phyloP scores from a whole-genome alignment of 2,797 vertebrate genomes.

The Tragelaphus eurycerus region DNA sequence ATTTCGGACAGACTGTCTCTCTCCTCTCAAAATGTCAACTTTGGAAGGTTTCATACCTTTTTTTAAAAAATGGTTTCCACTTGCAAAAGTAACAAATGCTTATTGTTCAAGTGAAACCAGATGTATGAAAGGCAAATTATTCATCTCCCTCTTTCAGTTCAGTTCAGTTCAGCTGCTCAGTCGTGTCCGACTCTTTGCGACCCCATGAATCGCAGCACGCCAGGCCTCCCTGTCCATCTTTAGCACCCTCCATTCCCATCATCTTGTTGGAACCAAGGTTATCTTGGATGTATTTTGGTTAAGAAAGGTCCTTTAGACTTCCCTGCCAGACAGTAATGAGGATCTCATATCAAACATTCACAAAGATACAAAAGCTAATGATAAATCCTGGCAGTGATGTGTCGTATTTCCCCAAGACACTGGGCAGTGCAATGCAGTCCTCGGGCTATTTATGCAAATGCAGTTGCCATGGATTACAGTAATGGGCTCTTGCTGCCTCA shows the following conservation, averaged over 20 bases:
- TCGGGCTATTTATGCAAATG: neutral
- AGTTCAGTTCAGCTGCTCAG: too few relatives aligned
- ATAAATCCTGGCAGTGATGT: neutral
- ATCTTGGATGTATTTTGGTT: neutral
- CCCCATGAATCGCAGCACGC: too few relatives aligned
- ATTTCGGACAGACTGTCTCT: neutral
- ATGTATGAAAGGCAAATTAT: conserved; percentile 12
- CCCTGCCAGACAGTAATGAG: neutral
- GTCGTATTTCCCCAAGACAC: neutral
- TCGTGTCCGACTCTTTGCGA: too few relatives aligned
- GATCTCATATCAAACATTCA: neutral
- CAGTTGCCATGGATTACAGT: neutral
- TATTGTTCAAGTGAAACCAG: neutral
- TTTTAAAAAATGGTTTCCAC: neutral
- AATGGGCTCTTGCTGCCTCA: neutral
- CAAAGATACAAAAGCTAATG: neutral
- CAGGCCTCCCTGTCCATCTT: too few relatives aligned
- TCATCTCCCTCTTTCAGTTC: neutral
- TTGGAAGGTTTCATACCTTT: neutral
- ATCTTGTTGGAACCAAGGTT: neutral
- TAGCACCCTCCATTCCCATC: neutral
- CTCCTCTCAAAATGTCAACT: neutral
- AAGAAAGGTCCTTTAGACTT: neutral
- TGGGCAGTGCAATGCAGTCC: neutral
- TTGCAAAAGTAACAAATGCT: conserved; percentile 14